Base-by-base conservation (phyloP, 2,888 invertebrate species). In the Agonopterix arenella region DNA sequence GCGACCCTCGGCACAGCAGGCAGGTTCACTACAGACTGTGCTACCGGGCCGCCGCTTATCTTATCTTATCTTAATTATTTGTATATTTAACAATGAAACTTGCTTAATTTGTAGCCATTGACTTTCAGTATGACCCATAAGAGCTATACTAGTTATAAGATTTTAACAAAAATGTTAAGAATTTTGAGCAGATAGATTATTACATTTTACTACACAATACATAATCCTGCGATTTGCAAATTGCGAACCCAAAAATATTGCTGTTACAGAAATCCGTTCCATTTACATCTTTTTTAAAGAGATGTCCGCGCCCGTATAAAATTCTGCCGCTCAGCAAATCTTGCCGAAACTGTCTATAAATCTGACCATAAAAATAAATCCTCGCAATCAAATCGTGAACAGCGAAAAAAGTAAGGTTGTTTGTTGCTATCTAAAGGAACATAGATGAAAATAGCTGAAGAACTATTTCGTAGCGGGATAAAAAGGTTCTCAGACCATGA, bases 361-460 rank as follows among this genome's bases (percentile, higher is more conserved):
- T 81, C 81, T 83, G 83, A 79, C 70, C 82, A 80, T 86, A 86
- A 88, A 85, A 86, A 75, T 82, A 86, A 85, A 86, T 84, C 86
- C 85, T 68, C 59, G 76, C 84, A 84, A 86, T 86, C 85, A 86
- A 85, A 86, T 85, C 70, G 80, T 70, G 73, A 84, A 82, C 77
- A 79, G 69, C 76, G 70, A 79, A 81, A 83, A 84, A 80, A 82
- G 80, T 80, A 81, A 76, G 80, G 80, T 78, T 82, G 80, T 84
- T 84, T 84, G 83, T 81, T 80, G 77, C 75, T 80, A 78, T 81
- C 75, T 74, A 70, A 72, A 68, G 66, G 68, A 76, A 73, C 78
- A 78, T 76, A 78, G 70, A 81, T 71, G 78, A 76, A 71, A 80
- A 81, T 78, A 64, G 75, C 73, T 69, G 64, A 67, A 65, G 72